phyloP scores from a whole-genome alignment of 2,113 vertebrate species.

The Mesocricetus auratus region DNA sequence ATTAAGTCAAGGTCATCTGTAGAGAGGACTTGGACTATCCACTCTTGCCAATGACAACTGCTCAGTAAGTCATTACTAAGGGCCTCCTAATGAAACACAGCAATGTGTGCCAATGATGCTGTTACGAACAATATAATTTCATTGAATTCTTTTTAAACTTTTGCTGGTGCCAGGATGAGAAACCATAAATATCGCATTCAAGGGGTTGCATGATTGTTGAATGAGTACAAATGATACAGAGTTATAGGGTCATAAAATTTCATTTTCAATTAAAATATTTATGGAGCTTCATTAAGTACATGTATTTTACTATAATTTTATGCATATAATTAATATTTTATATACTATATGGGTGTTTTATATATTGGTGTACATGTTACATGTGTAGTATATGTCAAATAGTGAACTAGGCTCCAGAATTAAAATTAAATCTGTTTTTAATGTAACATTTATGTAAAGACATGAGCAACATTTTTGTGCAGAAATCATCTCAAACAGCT shows the following conservation, averaged over 20 bases:
- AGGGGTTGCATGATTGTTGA: neutral
- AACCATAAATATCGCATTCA: neutral
- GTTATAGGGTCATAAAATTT: neutral
- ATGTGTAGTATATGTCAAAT: neutral
- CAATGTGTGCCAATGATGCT: neutral
- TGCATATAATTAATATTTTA: neutral
- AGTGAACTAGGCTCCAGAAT: neutral
- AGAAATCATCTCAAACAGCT: neutral
- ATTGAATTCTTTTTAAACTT: neutral
- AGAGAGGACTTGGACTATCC: neutral
- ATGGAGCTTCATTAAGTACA: neutral
- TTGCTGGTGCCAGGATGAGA: neutral
- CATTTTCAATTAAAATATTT: conserved; percentile 51
- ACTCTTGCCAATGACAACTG: neutral
- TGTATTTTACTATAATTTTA: neutral
- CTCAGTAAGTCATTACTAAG: neutral
- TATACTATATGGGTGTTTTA: neutral
- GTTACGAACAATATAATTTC: neutral
- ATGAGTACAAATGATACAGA: conserved; percentile 13
- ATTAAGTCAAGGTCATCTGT: neutral
- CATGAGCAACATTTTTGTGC: neutral
- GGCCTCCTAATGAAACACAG: neutral
- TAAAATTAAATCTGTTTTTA: conserved; percentile 32
- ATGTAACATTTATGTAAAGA: neutral
- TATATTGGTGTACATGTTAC: neutral